Evolutionary conservation across 2,797 vertebrate species (phyloP).

Genomic region (Sebastolobus altivelis): DNA sequence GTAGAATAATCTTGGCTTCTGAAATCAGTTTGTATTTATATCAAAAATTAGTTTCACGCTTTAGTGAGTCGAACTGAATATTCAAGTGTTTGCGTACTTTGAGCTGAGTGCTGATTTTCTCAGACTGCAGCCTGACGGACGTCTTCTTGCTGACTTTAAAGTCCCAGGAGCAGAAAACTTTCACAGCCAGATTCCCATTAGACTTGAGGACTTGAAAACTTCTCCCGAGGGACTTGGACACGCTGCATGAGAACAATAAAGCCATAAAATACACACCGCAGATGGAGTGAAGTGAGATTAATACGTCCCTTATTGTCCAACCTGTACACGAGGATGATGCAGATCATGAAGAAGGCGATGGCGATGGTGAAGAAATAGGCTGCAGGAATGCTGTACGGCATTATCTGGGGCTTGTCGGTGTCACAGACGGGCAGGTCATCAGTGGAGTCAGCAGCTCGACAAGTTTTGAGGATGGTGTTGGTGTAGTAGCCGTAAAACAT

Average conservation of each 20-base stretch:
- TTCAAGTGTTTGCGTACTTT: constrained; percentile 80
- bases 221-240: constrained; percentile 86
- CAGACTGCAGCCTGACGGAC: constrained; percentile 83
- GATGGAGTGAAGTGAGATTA: not conserved
- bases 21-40: not conserved
- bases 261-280: not conserved
- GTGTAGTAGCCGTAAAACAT: constrained; percentile 93
- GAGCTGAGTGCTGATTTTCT: constrained; percentile 89
- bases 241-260: constrained; percentile 63
- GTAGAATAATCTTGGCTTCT: not conserved
- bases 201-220: constrained; percentile 85
- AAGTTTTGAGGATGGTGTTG: constrained; percentile 69
- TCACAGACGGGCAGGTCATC: not conserved
- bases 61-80: not conserved
- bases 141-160: constrained; percentile 88
- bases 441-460: not conserved
- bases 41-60: not conserved
- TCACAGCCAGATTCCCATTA: constrained; percentile 73
- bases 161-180: constrained; percentile 92
- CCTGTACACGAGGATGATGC: constrained; percentile 90
- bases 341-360: constrained; percentile 84
- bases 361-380: constrained; percentile 87
- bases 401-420: accelerated
- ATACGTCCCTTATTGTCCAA: constrained; percentile 48
- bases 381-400: constrained; percentile 87